phyloP scores from a whole-genome alignment of 2,888 invertebrate species.

The Pristionchus mayeri region DNA sequence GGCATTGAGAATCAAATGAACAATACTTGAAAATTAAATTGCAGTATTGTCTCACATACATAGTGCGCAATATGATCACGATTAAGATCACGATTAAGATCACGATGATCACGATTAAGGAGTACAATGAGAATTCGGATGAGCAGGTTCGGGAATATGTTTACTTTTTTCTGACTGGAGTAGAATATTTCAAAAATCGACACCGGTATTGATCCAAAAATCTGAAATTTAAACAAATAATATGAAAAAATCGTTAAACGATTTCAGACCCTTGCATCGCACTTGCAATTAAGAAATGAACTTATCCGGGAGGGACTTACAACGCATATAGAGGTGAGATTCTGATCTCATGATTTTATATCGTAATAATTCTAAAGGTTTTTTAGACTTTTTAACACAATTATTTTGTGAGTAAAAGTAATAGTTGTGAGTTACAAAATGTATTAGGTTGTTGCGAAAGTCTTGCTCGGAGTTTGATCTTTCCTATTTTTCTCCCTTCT shows the following conservation, averaged over 20 bases:
- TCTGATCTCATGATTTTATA: no score
- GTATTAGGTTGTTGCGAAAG: no score
- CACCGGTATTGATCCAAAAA: background rate
- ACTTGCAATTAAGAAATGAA: slow-evolving; percentile 24
- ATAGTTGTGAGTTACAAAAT: no score
- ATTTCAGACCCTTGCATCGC: slow-evolving; percentile 28
- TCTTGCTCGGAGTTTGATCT: no score
- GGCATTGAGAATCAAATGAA: no score
- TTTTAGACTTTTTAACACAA: no score
- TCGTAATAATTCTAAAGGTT: no score
- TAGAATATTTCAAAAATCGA: no score
- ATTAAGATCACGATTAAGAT: slow-evolving; percentile 59
- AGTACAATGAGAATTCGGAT: slow-evolving; percentile 65
- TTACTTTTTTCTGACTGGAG: background rate
- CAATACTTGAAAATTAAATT: no score
- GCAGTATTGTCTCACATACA: slow-evolving; percentile 53
- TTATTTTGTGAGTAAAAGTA: no score
- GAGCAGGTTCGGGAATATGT: slow-evolving; percentile 58
- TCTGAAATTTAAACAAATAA: background rate
- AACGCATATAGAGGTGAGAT: slow-evolving; percentile 25
- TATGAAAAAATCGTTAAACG: background rate
- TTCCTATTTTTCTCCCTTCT: no score
- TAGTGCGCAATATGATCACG: no score
- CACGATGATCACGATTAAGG: slow-evolving; percentile 73
- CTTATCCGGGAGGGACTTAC: slow-evolving; percentile 29